A percentile compares a stretch with the other conserved stretches of the same genome.
phyloP scores from a whole-genome alignment of 2,113 vertebrate genomes.

The Talpa occidentalis region DNA sequence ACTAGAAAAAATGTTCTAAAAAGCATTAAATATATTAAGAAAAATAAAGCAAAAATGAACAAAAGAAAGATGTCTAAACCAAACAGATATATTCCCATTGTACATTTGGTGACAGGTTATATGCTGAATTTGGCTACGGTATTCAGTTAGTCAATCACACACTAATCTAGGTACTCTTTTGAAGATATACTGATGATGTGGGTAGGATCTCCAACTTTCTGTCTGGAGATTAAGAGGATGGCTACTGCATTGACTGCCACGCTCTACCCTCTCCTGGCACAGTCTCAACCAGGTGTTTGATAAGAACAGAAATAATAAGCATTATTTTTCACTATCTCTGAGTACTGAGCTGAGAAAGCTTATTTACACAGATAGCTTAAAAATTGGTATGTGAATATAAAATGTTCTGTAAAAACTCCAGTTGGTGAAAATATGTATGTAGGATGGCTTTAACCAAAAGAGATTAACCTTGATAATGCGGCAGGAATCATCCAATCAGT shows the following conservation, averaged over 20 bases:
- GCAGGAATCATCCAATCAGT: not conserved
- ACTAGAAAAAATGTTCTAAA: not conserved
- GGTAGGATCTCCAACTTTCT: not conserved
- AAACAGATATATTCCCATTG: fast-evolving
- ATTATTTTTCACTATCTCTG: not conserved
- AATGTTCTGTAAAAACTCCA: not conserved
- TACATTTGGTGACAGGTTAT: not conserved
- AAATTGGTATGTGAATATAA: not conserved
- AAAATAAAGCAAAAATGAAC: not conserved
- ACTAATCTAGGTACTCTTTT: not conserved
- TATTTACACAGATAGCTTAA: not conserved
- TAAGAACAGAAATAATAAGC: not conserved
- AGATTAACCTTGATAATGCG: not conserved
- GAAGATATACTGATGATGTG: too few relatives aligned
- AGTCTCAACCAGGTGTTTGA: not conserved
- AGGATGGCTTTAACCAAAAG: not conserved
- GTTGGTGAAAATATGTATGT: not conserved
- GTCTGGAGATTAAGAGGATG: not conserved
- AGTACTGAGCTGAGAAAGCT: not conserved
- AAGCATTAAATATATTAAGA: not conserved
- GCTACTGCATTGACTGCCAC: not conserved
- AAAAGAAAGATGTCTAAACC: not conserved
- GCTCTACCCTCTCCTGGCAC: fast-evolving
- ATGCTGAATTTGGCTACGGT: not conserved
- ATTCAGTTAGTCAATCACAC: not conserved